Percentiles rank a stretch among this genome's conserved stretches.
Evolutionary conservation across 2,888 invertebrate species (phyloP).

Genomic region (Melanostoma mellinum): DNA sequence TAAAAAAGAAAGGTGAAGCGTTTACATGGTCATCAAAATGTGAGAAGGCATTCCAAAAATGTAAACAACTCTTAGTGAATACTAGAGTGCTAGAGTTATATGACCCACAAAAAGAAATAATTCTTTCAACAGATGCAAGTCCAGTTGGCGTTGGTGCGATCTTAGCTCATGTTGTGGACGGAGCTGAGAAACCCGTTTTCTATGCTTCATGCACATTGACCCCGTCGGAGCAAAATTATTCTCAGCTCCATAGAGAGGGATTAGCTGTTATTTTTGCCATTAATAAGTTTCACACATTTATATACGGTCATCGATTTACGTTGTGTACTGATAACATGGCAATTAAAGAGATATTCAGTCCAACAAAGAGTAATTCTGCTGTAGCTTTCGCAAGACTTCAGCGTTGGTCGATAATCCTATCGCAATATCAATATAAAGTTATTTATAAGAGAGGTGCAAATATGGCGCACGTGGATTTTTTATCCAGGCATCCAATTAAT

Average conservation of each 20-base stretch:
- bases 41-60: not conserved
- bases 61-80: not conserved
- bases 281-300: too few species aligned
- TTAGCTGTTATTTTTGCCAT: slow-evolving; percentile 15
- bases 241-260: slow-evolving; percentile 21
- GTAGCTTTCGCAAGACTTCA: not conserved
- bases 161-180: too few species aligned
- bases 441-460: not conserved
- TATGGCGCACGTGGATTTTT: not conserved
- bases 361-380: not conserved
- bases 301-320: not conserved
- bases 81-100: slow-evolving; percentile 1
- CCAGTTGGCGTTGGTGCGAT: slow-evolving; percentile 20
- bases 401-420: not conserved
- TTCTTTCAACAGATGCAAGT: slow-evolving; percentile 24
- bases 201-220: slow-evolving; percentile 6
- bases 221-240: slow-evolving; percentile 25
- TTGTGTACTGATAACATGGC: not conserved
- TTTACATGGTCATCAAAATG: slow-evolving; percentile 6
- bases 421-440: not conserved
- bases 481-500: not conserved
- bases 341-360: not conserved
- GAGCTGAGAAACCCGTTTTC: slow-evolving; percentile 18
- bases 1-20: not conserved
- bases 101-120: slow-evolving; percentile 10